Conservation (phyloP, 2,113 vertebrate genomes). For the Siniperca knerii region DNA sequence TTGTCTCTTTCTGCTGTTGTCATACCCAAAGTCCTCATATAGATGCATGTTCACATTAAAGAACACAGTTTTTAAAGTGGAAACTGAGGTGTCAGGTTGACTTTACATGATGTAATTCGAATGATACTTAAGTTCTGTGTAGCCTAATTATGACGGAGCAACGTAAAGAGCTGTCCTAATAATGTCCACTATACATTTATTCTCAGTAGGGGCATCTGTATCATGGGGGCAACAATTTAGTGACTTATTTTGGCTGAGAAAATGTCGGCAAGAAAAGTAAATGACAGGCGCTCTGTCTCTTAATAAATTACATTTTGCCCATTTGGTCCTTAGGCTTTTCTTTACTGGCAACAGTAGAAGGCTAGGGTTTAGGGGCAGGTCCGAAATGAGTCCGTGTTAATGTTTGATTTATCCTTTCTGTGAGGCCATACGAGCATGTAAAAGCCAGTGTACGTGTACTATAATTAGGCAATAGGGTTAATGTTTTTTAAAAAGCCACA, state of each 20-base stretch:
- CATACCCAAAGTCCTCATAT: too few relatives aligned
- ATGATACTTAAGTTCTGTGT: neutral
- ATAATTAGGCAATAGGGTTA: neutral
- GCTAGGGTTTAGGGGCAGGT: neutral
- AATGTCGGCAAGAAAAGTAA: too few relatives aligned
- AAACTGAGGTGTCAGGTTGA: slow-evolving; percentile 61
- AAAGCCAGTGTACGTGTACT: neutral
- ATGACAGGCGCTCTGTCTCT: too few relatives aligned
- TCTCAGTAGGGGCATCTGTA: neutral
- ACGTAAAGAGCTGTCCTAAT: slow-evolving; percentile 66
- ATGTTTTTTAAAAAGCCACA: neutral
- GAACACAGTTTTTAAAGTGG: slow-evolving; percentile 51
- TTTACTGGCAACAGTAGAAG: neutral
- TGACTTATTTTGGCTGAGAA: too few relatives aligned
- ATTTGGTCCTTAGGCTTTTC: too few relatives aligned
- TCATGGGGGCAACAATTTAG: neutral
- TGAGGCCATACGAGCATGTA: neutral
- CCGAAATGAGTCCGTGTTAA: neutral
- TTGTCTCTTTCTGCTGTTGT: neutral
- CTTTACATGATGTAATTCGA: neutral
- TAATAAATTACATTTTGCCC: too few relatives aligned
- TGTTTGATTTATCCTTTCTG: neutral
- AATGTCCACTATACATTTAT: neutral
- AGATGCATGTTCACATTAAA: neutral
- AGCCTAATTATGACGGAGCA: slow-evolving; percentile 73